Base-by-base conservation (phyloP, 2,888 invertebrate genomes). In the Eurytoma adleriae region DNA sequence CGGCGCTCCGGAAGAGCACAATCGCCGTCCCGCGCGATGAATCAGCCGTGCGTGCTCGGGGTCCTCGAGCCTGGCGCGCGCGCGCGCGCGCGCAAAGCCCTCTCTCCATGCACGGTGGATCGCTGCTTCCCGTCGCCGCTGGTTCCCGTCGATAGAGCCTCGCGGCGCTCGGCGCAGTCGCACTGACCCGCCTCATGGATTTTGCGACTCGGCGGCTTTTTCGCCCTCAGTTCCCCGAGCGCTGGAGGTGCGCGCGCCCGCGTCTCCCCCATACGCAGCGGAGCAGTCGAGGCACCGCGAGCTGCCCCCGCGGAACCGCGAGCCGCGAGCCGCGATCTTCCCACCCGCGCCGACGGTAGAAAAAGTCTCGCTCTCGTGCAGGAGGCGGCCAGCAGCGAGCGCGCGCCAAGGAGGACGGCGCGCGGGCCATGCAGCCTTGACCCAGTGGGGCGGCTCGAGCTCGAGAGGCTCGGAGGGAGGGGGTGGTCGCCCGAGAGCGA, bases 381-480 rank as follows among this genome's bases (percentile, higher is more conserved):
- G 24, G 67, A 68, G 30, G 10, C 27, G 18, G 40, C 14, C 13
- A 16, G n/a, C 16, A 52, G 52, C 12, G 52, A 52, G 52, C 40
- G n/a, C 4, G 2, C 7, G 16, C 13, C 27, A 20, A 3, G 5
- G 18, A 3, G n/a, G 24, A 61, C 50, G 2, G 50, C n/a, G 16
- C 16, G 18, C 18, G 54, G 62, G 24, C 52, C 27, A 64, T 66
- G 66, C 68, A 68, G 68, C 75, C 75, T 75, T 75, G 75, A 75
- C 75, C 75, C 56, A 75, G 50, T 75, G 52, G 54, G 73, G 16
- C 27, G 50, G 7, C 24, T 12, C 2, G 13, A 13, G 59, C 5
- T 48, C 50, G 48, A 40, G 50, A 3, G 73, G 20, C 30, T 4
- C 18, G 64, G 57, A 48, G 57, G 18, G 54, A 57, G 18, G 20